Evolutionary conservation across 1,140 invertebrate species (phyloP).

Genomic region (Elymnias hypermnestra): DNA sequence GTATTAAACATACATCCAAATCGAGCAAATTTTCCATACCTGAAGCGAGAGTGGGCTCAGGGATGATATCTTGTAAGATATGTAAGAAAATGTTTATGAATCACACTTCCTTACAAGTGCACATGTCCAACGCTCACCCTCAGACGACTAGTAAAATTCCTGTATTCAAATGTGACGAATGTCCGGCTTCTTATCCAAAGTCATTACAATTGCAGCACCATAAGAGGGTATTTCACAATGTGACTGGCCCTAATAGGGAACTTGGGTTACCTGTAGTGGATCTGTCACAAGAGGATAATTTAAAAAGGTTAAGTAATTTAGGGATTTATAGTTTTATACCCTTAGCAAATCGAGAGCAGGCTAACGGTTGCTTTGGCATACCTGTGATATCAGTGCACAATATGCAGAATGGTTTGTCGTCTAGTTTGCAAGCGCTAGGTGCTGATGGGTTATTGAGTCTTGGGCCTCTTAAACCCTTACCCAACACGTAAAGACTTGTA

Average conservation of each 20-base stretch:
- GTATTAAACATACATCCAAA: conserved; percentile 76
- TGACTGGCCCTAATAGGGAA: conserved; percentile 72
- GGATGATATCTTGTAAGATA: conserved; percentile 54
- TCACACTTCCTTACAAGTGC: conserved; percentile 50
- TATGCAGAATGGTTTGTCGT: conserved; percentile 78
- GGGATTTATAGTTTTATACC: conserved; percentile 86
- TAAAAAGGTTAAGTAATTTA: conserved; percentile 79
- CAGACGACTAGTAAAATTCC: conserved; percentile 47
- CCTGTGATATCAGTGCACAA: conserved; percentile 84
- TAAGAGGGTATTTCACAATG: conserved; percentile 82
- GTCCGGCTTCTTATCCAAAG: conserved; percentile 83
- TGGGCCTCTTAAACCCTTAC: conserved; percentile 81
- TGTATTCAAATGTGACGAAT: conserved; percentile 81
- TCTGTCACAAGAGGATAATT: conserved; percentile 79
- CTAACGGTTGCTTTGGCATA: conserved; percentile 81
- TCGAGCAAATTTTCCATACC: conserved; percentile 67
- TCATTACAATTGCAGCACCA: conserved; percentile 81
- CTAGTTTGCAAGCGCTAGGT: conserved; percentile 79
- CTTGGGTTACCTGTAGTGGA: conserved; percentile 85
- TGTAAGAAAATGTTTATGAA: conserved; percentile 71
- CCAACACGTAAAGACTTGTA: conserved; percentile 49
- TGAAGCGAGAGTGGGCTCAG: conserved; percentile 59
- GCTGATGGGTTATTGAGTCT: conserved; percentile 82
- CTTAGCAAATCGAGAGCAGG: conserved; percentile 79
- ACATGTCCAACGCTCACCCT: conserved; percentile 60